Base-by-base conservation (phyloP, 2,888 invertebrate species). In the Agonopterix alstromeriana region DNA sequence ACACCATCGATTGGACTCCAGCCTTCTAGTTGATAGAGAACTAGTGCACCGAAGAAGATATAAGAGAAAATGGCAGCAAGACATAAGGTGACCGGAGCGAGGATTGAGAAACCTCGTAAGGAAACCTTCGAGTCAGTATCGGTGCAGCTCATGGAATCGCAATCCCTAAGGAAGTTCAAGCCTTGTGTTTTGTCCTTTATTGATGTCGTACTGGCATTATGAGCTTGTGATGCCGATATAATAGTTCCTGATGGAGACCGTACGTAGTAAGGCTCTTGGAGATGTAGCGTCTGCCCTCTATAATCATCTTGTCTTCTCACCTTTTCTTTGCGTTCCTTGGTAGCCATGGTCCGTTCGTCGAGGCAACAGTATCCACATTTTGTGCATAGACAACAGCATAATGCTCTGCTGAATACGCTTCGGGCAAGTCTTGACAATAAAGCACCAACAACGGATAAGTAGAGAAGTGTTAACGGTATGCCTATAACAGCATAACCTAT, bases 1-100 rank as follows among this genome's bases (percentile, higher is more conserved):
- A 97, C 92, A 48, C 96, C 96, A 70, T 98, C 97, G 53, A 98
- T 90, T 45, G 96, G 92, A 61, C 94, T 93, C 98, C 98, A 98
- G 65, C 95, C 96, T 78, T 98, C 98, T 77, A 98, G 91, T 58
- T 96, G 93, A 69, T 95, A 94, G 57, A 99, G 92, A 35, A 97
- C 93, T 52, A 97, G 90, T 1, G 98, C 97, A 4, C 98, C 98
- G 48, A 97, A 93, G 60, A 96, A 92, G 51, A 98, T 95, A 77
- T 98, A 99, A 56, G 94, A 92, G 56, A 97, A 92, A 91, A 98
- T 96, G 61, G 97, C 95, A 47, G 94, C 91, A 38, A 98, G 90
- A 73, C 98, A 98, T 45, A 98, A 90, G 47, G 94, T 90, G 46
- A 98, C 94, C 3, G 98, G 98, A 8, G 98, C 97, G 55, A 97